Base-by-base conservation (phyloP, 2,113 vertebrate genomes). In the Numenius arquata region DNA sequence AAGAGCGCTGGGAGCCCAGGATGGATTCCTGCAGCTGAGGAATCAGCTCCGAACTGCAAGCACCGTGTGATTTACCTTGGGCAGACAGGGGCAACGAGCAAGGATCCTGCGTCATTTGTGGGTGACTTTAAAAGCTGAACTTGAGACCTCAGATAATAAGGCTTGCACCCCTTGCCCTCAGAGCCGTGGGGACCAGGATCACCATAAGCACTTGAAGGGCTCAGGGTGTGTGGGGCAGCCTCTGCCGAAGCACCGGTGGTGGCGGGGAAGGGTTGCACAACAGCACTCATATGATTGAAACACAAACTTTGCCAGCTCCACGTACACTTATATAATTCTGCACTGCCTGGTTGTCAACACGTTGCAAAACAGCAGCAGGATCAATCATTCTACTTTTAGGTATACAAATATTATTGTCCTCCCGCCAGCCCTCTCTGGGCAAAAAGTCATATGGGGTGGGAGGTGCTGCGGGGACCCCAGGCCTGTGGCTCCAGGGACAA, bases 341-440 rank as follows among this genome's bases (percentile, higher is more conserved):
- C 83, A 41, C 84, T 0, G 80, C 61, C 93, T 52, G 75, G 41
- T 91, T 14, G 74, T 82, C 94, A 93, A 85, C 95, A 92, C 20
- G 0, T 92, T 96, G 94, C 95, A 82, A 92, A 96, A 96, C 83
- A 68, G 95, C 90, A 88, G 45, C 10, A 3, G 68, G 80, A 93
- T 94, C 84, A 87, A 96, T 93, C 47, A 6, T 72, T 88, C 94
- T 65, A 74, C 95, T 88, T 89, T 90, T 88, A 92, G 93, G 90
- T 68, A 22, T 52, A 75, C 83, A 93, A 96, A 95, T 89, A 78
- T 71, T 89, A 47, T 89, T 75, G 76, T 90, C 38, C 8, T 74
- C 58, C 40, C 5, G 13, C 52, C 52, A 63, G 53, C 14, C n/a
- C 29, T 75, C 43, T 91, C 91, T 88, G 45, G 89, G 95, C 11